Evolutionary conservation across 92 coral and sea anemone genomes (phyloP), one percentile per base, ranked within the genome.

Genomic region (Pocillopora grandis): DNA sequence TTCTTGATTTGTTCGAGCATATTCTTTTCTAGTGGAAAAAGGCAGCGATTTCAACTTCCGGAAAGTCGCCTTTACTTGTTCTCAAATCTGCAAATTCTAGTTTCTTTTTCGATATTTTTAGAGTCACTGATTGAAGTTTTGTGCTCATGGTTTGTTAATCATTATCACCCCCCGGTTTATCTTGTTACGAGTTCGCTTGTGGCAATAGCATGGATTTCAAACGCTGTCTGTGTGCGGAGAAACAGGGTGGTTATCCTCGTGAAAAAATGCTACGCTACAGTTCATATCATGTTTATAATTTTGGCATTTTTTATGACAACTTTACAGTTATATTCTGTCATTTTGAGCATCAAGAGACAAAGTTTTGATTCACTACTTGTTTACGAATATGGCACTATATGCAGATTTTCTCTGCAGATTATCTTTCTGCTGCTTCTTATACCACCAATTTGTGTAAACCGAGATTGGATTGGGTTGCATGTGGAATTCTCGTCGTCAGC

Each of bases 131-230:
- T 86, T 7, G 95, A 97, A 81, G 81, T 78, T 68, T 59, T 75
- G 0, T 89, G 95, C 36, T 82, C 92, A 0, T 79, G 76, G 42
- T 19, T 76, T 0, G 69, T 92, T 12, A 81, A 89, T 62, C 58
- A 67, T 31, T 66, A 67, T 27, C 90, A 92, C 23, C 88, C 97
- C 9, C 89, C 93, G 18, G 88, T 92, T 2, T 92, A 90, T 61
- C 35, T 89, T 58, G 71, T 97, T 13, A 80, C 93, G 2, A 66
- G 86, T 85, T 79, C 86, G 20, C 72, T 94, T 7, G 67, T 92
- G 17, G 86, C 87, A 20, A 20, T 94, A 31, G 89, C 98, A 10
- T 97, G 99, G 99, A 80, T 90, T 58, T 55, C 90, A 31, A 92
- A 91, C 60, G 81, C 92, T 18, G 75, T 61, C 21, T 89, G 90